Evolutionary conservation across 2,888 invertebrate genomes (phyloP), one percentile per base, ranked within the genome.

Genomic region (Myopa tessellatipennis): DNA sequence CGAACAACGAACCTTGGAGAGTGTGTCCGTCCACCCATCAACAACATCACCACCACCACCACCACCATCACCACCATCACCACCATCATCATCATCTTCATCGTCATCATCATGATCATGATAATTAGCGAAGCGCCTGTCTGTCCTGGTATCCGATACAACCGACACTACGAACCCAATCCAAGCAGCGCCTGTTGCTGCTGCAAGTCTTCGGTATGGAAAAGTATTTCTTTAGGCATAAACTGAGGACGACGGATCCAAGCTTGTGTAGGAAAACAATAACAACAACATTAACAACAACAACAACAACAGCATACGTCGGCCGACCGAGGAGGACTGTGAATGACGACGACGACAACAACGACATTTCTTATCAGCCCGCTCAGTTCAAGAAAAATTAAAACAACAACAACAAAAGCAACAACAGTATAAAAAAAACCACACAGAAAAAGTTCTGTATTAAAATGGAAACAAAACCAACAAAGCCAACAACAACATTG

Each of bases 1-100:
- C 81, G 81, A 82, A 77, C 81, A 79, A 80, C 80, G 81, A 82
- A 80, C 81, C 74, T 58, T 74, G 36, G 38, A 38, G 65, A 4
- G 16, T 6, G 55, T 6, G 16, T 5, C 4, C 55, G 55, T 55
- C 55, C 55, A 55, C 55, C 55, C 55, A 55, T 16, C 65, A 7
- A 1, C 38, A 38, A 34, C 36, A 14, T 63, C 26, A 18, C 3
- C 61, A 3, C 34, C 61, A 63, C 1, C 61, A 63, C 4, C 58
- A 58, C 1, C 3, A n/a, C 14, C n/a, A n/a, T 4, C n/a, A 58
- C n/a, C 58, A n/a, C n/a, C 58, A 12, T 4, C 5, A 58, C 58
- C 14, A 58, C 18, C n/a, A 12, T 58, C 16, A 58, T 26, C 26
- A 26, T 26, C 26, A 26, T 26, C 1, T 18, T 55, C 55, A 60